Evolutionary conservation across 1,140 invertebrate species (phyloP), one percentile per base, ranked within the genome.

Genomic region (Aphelinus atriplicis): DNA sequence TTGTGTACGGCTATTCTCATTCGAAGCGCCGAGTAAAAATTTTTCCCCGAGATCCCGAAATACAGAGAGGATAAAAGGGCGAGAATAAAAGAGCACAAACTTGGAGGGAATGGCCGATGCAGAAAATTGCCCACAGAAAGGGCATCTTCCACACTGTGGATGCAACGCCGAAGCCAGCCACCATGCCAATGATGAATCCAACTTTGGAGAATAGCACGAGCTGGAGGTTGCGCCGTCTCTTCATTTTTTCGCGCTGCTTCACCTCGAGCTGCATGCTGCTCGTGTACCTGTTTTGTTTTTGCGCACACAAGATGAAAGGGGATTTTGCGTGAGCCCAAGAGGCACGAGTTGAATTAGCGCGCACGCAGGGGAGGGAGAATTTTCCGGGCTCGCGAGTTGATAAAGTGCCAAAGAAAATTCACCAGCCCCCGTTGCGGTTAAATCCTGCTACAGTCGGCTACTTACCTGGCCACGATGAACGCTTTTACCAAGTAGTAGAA

Each of bases 191-290:
- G 69, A 87, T 87, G 47, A 87, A 65, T 48, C 87, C 86, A 77
- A 92, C 89, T 84, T 91, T 91, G 1, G 90, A 84, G 80, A 92
- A 92, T 1, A 92, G 88, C 71, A 89, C 86, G 73, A 92, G 83
- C 78, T 92, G 91, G 60, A 92, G 80, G 10, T 86, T 85, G 53
- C 90, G 86, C 66, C 90, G 87, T 66, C 89, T 84, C 62, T 89
- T 88, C 88, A 92, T 90, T 82, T 91, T 92, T 77, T 91, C 89
- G 43, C 90, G 87, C 53, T 89, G 86, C 74, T 90, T 89, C 71
- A 88, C 84, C 72, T 91, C 90, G n/a, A 91, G 81, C 76, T 91
- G 89, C 85, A 91, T 89, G 64, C 85, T 88, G 69, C 84, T 86
- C 3, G 83, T 86, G 69, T 87, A 88, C 77, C 86, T 86, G 56